Conservation (phyloP, 2,888 invertebrate species). For the Agrilus biguttatus region DNA sequence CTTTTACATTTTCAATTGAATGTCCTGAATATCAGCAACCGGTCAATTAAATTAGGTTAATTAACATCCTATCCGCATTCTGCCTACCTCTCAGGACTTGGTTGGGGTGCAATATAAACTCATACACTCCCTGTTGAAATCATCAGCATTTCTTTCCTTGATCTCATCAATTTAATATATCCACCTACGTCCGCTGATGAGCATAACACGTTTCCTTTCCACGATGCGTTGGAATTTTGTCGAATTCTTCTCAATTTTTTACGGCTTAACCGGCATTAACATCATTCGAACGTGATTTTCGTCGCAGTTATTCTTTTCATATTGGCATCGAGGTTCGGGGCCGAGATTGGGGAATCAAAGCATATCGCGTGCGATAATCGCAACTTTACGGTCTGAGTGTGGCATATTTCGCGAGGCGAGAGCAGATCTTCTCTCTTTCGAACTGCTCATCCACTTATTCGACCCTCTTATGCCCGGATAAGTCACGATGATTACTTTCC, state of each 20-base stretch:
- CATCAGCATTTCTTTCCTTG: too few species aligned
- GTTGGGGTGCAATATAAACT: too few species aligned
- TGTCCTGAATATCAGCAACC: too few species aligned
- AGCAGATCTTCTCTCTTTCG: conserved; percentile 6
- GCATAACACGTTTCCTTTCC: too few species aligned
- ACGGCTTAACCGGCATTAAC: conserved; percentile 12
- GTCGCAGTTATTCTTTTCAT: conserved; percentile 7
- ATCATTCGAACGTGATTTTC: conserved; percentile 8
- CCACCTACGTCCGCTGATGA: too few species aligned
- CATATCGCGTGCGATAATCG: conserved; percentile 27
- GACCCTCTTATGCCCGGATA: conserved; percentile 5
- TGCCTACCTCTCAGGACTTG: too few species aligned
- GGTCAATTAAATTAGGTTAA: too few species aligned
- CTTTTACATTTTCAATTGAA: too few species aligned
- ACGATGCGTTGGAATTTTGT: too few species aligned
- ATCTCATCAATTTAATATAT: too few species aligned
- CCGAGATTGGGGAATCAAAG: conserved; percentile 20
- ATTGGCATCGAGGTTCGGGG: conserved; percentile 7
- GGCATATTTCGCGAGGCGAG: conserved; percentile 21
- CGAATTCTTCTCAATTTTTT: conserved; percentile 2
- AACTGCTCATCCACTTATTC: conserved; percentile 7
- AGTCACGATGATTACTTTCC: conserved; percentile 5
- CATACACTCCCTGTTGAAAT: too few species aligned
- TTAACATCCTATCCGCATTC: too few species aligned
- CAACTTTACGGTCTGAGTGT: conserved; percentile 22